Base-by-base conservation (phyloP, 1,140 invertebrate species). In the Apocrypta bakeri region DNA sequence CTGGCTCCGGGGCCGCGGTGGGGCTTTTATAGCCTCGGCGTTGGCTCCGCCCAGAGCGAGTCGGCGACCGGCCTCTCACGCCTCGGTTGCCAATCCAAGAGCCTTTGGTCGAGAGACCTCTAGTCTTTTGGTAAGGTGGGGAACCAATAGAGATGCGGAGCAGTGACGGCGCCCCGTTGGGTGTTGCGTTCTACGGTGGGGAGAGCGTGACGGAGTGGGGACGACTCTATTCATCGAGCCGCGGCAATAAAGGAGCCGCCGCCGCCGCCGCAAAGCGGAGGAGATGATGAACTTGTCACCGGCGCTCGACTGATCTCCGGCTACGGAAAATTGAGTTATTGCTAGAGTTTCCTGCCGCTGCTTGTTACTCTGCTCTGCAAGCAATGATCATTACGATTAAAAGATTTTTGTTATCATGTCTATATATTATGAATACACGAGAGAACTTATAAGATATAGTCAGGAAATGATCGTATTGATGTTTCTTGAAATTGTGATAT, bases 1-100 rank as follows among this genome's bases (percentile, higher is more conserved):
- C 69, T 64, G 56, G 25, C n/a, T 77, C 12, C 64, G 24, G 63
- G 66, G 64, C 75, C 77, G 68, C 71, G n/a, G 25, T 1, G 27
- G 37, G 81, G 3, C 27, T 61, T 85, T 78, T 87, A 87, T 87
- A 86, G 72, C 40, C 24, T 11, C 11, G 6, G 8, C n/a, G 0
- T 1, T 69, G 61, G 83, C 82, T 64, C 75, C 85, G 68, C 87
- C 87, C 72, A 11, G 29, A 25, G 17, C 21, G 42, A 2, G 75
- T 37, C 74, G 42, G 48, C 71, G 68, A 81, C 40, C 40, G 29
- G 64, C 27, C 42, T n/a, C 14, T 48, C 42, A 0, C 0, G 29
- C 8, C 3, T n/a, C 2, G 17, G 21, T 24, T 0, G 42, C 81
- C 81, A 82, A 82, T 82, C 24, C 27, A 21, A 33, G 14, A 14